Evolutionary conservation across 2,888 invertebrate species (phyloP), one percentile per base, ranked within the genome.

Genomic region (Epistrophe eligans): DNA sequence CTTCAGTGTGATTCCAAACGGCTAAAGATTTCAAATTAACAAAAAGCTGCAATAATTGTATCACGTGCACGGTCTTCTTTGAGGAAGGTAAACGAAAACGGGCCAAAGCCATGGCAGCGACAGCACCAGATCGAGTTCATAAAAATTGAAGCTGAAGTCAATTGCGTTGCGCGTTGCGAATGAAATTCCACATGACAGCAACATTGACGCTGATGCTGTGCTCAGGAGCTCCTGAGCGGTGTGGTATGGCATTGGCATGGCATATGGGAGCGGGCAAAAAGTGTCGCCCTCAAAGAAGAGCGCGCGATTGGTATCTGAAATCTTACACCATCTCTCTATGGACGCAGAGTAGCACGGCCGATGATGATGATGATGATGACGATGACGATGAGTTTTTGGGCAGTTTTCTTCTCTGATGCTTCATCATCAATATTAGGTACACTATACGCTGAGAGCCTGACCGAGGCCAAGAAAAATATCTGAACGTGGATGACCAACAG

Each of bases 21-120:
- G 88, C 88, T 90, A 90, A 90, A 89, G 90, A 90, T 89, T 89
- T 89, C 88, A 90, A 90, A 90, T 89, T 90, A 89, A 88, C 84
- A 90, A 90, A 90, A 90, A 90, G 88, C 90, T 90, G 90, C 90
- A 90, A 91, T 92, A 92, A 92, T 91, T 92, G 91, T 91, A 92
- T 91, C 91, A 92, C 91, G 91, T 91, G 91, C 89, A 87, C 66
- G 71, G 72, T 72, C 66, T 67, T 48, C 72, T 28, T 50, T 48
- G 58, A 58, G 57, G 32, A 48, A 35, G 3, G 24, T 24, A 24
- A 2, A 24, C 1, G 9, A 1, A 28, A 40, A 32, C 19, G 43
- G 57, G 15, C 73, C 24, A 17, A 13, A 13, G 13, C 13, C 11
- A 7, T 50, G 38, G 4, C 32, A 43, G 43, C 72, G 15, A 3